Conservation (phyloP, 2,797 vertebrate genomes). For the Babyrousa celebensis region DNA sequence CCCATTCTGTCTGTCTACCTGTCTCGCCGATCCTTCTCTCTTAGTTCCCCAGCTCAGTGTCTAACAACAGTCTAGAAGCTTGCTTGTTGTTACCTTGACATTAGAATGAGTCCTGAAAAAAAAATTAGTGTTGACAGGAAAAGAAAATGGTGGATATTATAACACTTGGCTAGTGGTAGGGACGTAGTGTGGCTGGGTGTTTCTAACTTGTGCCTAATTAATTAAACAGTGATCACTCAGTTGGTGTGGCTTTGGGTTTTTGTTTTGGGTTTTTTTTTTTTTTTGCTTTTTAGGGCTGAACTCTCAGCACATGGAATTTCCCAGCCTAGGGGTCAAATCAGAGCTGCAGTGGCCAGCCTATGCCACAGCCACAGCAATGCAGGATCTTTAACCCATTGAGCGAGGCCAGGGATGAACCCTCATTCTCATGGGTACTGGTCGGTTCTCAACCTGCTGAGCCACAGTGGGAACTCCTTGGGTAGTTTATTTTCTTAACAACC, state of each 20-base stretch:
- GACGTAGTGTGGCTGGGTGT: neutral
- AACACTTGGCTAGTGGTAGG: neutral
- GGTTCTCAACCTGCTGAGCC: no score
- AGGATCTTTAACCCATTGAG: no score
- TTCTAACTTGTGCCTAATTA: conserved; percentile 18
- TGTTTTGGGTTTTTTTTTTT: neutral
- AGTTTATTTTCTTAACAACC: neutral
- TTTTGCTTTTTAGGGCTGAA: no score
- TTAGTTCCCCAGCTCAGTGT: rapidly evolving
- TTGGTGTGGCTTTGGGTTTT: neutral
- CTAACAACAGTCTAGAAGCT: conserved; percentile 12
- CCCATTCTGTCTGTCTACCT: no score
- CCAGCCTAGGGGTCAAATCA: no score
- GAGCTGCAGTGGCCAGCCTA: no score
- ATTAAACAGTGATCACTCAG: neutral
- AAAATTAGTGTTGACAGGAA: neutral
- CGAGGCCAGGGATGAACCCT: no score
- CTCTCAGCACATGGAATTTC: no score
- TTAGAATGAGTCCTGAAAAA: neutral
- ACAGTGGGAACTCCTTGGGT: neutral
- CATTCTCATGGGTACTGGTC: no score
- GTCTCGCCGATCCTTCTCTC: neutral
- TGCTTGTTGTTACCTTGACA: neutral
- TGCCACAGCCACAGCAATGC: no score
- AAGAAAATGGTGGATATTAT: neutral